A percentile compares a stretch with the other conserved stretches of the same genome.
phyloP scores from a whole-genome alignment of 2,797 vertebrate genomes.

The Avahi laniger region DNA sequence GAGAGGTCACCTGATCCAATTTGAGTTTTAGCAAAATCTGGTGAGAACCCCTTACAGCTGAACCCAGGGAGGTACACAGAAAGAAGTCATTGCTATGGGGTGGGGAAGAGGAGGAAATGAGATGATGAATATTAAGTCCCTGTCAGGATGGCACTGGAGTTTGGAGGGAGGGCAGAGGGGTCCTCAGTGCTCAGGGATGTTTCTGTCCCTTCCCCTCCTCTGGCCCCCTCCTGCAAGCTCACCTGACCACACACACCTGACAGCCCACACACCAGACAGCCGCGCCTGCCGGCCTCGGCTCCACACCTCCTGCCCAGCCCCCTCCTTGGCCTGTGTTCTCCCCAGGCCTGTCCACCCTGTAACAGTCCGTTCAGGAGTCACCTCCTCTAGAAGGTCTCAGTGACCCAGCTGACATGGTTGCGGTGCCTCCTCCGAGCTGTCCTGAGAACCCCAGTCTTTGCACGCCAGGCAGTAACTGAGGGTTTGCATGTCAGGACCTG shows the following conservation, averaged over 20 bases:
- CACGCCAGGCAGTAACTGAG: rapidly evolving
- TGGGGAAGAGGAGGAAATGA: neutral
- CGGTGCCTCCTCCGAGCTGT: rapidly evolving
- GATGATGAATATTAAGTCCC: too few relatives aligned
- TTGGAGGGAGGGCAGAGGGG: neutral
- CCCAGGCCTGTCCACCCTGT: neutral
- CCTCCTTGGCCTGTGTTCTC: neutral
- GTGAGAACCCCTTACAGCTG: too few relatives aligned
- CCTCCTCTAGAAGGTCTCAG: neutral
- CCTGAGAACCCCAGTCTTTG: neutral
- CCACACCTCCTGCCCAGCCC: rapidly evolving
- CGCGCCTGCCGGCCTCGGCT: rapidly evolving
- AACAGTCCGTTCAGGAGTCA: neutral
- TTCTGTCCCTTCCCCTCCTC: neutral
- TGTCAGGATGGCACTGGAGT: too few relatives aligned
- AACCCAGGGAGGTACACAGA: neutral
- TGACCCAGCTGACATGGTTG: neutral
- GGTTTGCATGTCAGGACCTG: neutral
- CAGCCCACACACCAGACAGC: too few relatives aligned
- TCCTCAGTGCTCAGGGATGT: neutral
- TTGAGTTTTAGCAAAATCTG: neutral
- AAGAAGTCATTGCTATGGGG: neutral
- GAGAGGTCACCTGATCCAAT: neutral
- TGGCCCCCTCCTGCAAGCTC: too few relatives aligned
- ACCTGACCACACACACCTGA: too few relatives aligned